Base-by-base conservation (phyloP, 2,888 invertebrate species). In the Plagodis pulveraria region DNA sequence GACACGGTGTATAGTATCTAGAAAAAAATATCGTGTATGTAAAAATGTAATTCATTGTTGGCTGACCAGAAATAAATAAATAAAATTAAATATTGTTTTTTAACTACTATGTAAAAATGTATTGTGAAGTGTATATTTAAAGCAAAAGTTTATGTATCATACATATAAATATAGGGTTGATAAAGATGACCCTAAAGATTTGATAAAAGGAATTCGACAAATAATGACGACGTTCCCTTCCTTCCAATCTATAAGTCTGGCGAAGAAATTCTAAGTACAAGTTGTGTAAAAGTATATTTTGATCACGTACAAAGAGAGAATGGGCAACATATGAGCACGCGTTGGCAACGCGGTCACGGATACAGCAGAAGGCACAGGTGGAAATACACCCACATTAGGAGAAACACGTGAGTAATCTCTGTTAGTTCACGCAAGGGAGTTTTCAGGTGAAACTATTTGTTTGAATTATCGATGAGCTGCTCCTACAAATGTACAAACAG, bases 291-390 rank as follows among this genome's bases (percentile, higher is more conserved):
- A 78, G 71, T 79, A 77, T 83, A 85, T 84, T 84, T 83, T 69
- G 69, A 77, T 84, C 84, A 85, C 84, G 84, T 84, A 73, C 67
- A 49, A 62, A 73, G 77, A 78, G 78, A 84, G 83, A 84, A 84
- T 84, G 75, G 80, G 83, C 83, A 81, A 85, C 86, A 86, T 86
- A 86, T 85, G 86, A 86, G 86, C 81, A 78, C 76, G 76, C 73
- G 79, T 87, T 86, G 74, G 85, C 83, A 86, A 82, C 77, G 80
- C 81, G 86, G 86, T 87, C 86, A 86, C 86, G 86, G 82, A 84
- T 84, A 81, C 74, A 74, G 74, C 81, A 76, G 75, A 73, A 78
- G 78, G 80, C 76, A 76, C 77, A 81, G 75, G 84, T 82, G 79
- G 78, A 83, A 79, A 83, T 80, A 84, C 81, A 77, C 78, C 78